Conservation (phyloP, 2,888 invertebrate genomes). For the Dione vanillae region DNA sequence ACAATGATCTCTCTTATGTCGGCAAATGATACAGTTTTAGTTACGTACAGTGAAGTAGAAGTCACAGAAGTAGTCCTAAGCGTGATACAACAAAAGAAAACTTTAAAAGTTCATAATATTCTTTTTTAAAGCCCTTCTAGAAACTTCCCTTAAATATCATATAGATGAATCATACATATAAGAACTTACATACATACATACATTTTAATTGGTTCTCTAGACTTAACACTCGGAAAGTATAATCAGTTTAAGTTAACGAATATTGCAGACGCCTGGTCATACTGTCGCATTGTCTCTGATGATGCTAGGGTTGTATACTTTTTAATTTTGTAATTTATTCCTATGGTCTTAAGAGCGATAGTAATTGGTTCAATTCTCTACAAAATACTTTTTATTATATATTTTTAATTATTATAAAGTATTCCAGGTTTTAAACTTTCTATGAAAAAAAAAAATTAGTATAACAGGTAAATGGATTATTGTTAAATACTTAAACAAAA, state of each 20-base stretch:
- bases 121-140: too few relatives aligned
- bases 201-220: conserved; percentile 13
- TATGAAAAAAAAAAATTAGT: too few relatives aligned
- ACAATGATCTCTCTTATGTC: conserved; percentile 24
- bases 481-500: too few relatives aligned
- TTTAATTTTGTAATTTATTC: too few relatives aligned
- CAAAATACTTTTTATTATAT: too few relatives aligned
- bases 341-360: not conserved
- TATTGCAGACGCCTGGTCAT: conserved; percentile 30
- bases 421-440: too few relatives aligned
- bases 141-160: not conserved
- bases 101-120: too few relatives aligned
- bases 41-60: not conserved
- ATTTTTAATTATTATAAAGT: too few relatives aligned
- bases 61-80: too few relatives aligned
- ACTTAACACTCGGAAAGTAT: conserved; percentile 13
- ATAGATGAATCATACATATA: not conserved
- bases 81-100: too few relatives aligned
- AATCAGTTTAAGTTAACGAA: conserved; percentile 42
- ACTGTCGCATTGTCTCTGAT: not conserved
- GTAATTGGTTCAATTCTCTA: not conserved
- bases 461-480: too few relatives aligned
- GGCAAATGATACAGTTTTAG: conserved; percentile 10
- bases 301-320: not conserved
- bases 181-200: not conserved